Percentiles rank a stretch among this genome's conserved stretches.
These are phyloP conservation scores for Tryphoninae sp. DNA, from an alignment of 2,888 invertebrate species.

Conservation along the genomic window DNA sequence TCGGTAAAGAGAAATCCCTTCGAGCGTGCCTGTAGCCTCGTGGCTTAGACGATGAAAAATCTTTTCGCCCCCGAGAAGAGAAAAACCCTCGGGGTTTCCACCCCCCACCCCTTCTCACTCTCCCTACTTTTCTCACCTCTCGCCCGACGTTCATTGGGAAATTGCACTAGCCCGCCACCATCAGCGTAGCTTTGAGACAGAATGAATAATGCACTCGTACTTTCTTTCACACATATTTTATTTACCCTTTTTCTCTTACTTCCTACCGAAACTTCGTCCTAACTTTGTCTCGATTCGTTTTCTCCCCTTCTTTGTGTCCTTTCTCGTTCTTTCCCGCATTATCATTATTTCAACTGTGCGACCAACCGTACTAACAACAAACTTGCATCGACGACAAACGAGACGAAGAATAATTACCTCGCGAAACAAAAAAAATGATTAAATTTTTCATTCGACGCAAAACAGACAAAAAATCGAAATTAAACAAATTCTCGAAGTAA, in stretches of 20 bases:
- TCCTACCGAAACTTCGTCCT: not conserved
- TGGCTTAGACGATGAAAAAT: conserved; percentile 59
- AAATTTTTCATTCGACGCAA: not conserved
- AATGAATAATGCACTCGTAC: conserved; percentile 67
- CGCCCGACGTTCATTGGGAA: conserved; percentile 73
- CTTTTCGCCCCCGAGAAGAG: conserved; percentile 57
- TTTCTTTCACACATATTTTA: conserved; percentile 39
- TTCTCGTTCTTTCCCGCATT: conserved; percentile 51
- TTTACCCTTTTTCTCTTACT: conserved; percentile 9
- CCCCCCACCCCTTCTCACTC: conserved; percentile 18
- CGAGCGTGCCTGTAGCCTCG: conserved; percentile 13
- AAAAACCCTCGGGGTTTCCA: conserved; percentile 60
- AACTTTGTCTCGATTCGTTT: not conserved
- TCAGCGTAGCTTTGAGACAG: conserved; percentile 63
- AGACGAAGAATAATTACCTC: not conserved
- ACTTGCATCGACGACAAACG: not conserved
- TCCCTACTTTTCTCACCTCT: conserved; percentile 45
- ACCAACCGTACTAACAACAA: not conserved
- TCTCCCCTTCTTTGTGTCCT: conserved; percentile 6
- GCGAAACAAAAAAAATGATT: not conserved
- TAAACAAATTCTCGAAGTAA: too few relatives aligned
- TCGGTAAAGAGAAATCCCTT: conserved; percentile 41
- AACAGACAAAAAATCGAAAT: not conserved
- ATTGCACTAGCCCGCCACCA: conserved; percentile 68
- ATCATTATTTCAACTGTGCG: conserved; percentile 47